Conservation (phyloP, 2,113 vertebrate genomes). For the Cyphomyrus discorhynchus region DNA sequence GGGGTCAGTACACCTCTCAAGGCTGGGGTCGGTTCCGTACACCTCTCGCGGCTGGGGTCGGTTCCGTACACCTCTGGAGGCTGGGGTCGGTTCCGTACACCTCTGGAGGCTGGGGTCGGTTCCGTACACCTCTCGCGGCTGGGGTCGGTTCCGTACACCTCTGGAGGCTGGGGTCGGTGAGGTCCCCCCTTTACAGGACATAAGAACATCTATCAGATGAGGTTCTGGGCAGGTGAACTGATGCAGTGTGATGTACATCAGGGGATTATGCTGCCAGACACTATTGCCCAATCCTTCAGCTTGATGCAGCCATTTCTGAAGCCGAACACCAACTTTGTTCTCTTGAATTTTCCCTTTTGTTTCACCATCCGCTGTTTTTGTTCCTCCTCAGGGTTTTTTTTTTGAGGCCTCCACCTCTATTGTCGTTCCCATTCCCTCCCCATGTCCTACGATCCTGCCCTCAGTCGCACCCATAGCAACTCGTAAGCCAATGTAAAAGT, state of each 20-base stretch:
- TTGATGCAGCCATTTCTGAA: not conserved
- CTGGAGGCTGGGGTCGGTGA: not conserved
- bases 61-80: too few relatives aligned
- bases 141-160: not conserved
- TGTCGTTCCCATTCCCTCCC: not conserved
- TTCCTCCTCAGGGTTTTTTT: not conserved
- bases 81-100: too few relatives aligned
- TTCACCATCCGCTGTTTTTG: not conserved
- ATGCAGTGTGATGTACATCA: not conserved
- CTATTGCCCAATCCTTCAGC: not conserved
- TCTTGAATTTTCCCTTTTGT: not conserved
- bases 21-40: too few relatives aligned
- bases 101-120: too few relatives aligned
- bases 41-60: too few relatives aligned
- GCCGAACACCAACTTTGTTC: not conserved
- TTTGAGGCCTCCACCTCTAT: not conserved
- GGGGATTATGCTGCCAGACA: not conserved
- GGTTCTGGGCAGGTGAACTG: not conserved
- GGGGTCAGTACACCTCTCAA: too few relatives aligned
- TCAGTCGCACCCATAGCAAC: not conserved
- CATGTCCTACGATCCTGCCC: not conserved
- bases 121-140: too few relatives aligned
- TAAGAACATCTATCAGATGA: not conserved
- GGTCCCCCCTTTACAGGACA: not conserved
- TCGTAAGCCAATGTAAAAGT: not conserved